Base-by-base conservation (phyloP, 2,797 vertebrate species). In the Enteromius anoplus region DNA sequence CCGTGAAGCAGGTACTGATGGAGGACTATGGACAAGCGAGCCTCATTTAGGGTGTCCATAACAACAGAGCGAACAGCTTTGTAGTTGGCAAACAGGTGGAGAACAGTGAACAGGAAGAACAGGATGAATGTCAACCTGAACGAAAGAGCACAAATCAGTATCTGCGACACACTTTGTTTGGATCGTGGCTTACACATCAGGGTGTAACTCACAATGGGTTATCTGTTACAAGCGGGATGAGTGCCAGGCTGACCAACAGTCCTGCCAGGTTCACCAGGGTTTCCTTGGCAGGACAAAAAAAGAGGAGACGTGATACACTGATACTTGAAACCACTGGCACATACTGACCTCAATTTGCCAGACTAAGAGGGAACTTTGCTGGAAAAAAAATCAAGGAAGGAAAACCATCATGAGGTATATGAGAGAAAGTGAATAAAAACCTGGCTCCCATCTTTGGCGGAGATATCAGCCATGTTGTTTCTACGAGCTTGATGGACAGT, bases 401-500 rank as follows among this genome's bases (percentile, higher is more conserved):
- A 32, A 23, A 65, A n/a, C 11, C 1, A 10, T 23, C 3, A 11
- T 69, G 26, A 53, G 4, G 58, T 0, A 45, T 3, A 32, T 45
- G 7, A 62, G 1, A 23, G 58, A 64, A 34, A 21, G 21, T 69
- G 1, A 53, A 19, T 66, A 9, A 29, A n/a, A 64, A 97, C 97
- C 96, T 98, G 97, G 90, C 97, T 98, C 75, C 96, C 94, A 3
- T 98, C 97, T 92, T 98, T 98, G 83, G 97, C 97, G 1, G 97
- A 96, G 65, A 98, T 96, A n/a, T 98, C 97, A 0, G 97, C 97
- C 97, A 97, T 96, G 92, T 98, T 98, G 94, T 97, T 96, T 84
- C 97, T 93, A 32, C 96, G 95, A 78, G 97, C 97, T 90, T 98
- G 97, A 88, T 98, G 97, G 80, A 97, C 91, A 0, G 97, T 97